Evolutionary conservation across 2,888 invertebrate species (phyloP), one percentile per base, ranked within the genome.

Genomic region (Cheilosia urbana): DNA sequence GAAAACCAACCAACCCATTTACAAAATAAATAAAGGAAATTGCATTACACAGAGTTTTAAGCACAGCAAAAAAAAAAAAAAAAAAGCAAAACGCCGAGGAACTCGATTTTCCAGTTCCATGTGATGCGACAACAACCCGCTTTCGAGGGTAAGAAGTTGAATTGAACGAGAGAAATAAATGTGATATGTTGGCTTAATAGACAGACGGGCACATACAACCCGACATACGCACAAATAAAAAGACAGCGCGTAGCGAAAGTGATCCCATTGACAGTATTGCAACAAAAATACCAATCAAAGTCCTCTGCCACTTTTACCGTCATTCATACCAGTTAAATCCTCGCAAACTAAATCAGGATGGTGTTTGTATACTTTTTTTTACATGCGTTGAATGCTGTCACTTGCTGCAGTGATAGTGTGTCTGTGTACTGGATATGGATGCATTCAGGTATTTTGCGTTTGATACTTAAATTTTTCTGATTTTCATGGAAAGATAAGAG

Each of bases 201-300:
- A 62, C 45, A 76, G 51, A 55, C 66, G 27, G 34, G 72, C 27
- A 62, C 37, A 76, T 37, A 55, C 60, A 37, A 34, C 15, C 45
- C 53, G 30, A 30, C 45, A 19, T 55, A 69, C 77, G 62, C 40
- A 53, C 34, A 19, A 42, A 65, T 13, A 57, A 45, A 19, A 65
- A 63, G 47, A n/a, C 60, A n/a, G 11, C 34, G 27, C 60, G 21
- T 27, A 72, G 75, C 75, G 84, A 84, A 84, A 84, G 84, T 84
- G 84, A 80, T 84, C 80, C 84, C 19, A 80, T 84, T 80, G 80
- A 80, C 80, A 80, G 79, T 69, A 73, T 71, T 73, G 27, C 27
- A 45, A 60, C 30, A 68, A 65, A 63, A 69, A 76, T 51, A 37
- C 49, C 66, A 71, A 82, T 66, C 66, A 73, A 75, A 69, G 63